Base-by-base conservation (phyloP, 2,797 vertebrate species). In the Rachycentron canadum region DNA sequence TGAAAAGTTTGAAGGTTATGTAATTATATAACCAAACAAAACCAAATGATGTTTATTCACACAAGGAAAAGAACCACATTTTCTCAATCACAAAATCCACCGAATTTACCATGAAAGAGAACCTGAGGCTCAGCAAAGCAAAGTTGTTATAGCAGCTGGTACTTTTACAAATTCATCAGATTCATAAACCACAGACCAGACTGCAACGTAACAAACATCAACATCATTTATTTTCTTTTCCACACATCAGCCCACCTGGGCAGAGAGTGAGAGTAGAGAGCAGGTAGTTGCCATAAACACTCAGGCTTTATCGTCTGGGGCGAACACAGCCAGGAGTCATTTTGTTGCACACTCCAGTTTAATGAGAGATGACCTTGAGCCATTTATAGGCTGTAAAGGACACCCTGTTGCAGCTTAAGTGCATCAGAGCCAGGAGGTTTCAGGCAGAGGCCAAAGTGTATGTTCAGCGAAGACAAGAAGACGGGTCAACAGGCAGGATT, bases 301-400 rank as follows among this genome's bases (percentile, higher is more conserved):
- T 84, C 67, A 0, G 36, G 32, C 84, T 89, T 87, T 90, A 90
- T 88, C 80, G 87, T 89, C 77, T 49, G 57, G 63, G 57, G 72
- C 45, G 40, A 90, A 87, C 57, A 64, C 67, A 74, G 69, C 81
- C 82, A 79, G 81, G 53, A 88, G 74, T 85, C 84, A 84, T 90
- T 92, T 89, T 84, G 89, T 86, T 84, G 81, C 83, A 55, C 88
- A 82, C 84, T 87, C 84, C 61, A 30, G 73, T 88, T 92, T 93
- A 92, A 94, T 89, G 88, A 89, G 82, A 86, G 83, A 92, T 92
- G 93, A 93, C 91, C 90, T 92, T 45, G 67, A 91, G 88, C 78
- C 83, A 91, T 94, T 94, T 90, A 91, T 69, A 82, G 89, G 85
- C 92, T 64, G 71, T 94, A 90, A 92, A 93, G 73, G 80, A 88